Percentiles rank a stretch among this genome's conserved stretches.
These are phyloP conservation scores for Sitophilus oryzae DNA, from an alignment of 1,140 invertebrate species.

Conservation along the genomic window DNA sequence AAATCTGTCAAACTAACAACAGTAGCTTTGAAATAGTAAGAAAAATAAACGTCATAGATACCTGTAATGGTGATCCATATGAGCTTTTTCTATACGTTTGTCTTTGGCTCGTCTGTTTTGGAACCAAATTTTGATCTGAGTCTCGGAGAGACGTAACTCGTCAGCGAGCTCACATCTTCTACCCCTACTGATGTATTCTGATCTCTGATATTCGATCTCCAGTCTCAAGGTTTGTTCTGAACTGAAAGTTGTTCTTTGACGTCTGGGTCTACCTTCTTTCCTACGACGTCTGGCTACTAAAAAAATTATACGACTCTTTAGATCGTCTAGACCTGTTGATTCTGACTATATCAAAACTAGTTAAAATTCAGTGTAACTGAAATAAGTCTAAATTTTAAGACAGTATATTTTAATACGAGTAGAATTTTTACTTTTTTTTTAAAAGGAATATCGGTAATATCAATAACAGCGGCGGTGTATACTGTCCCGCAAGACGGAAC, in stretches of 20 bases:
- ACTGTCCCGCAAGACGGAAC: neutral
- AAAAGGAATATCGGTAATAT: neutral
- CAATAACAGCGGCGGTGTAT: neutral
- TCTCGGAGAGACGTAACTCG: conserved; percentile 77
- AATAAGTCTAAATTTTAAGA: too few relatives aligned
- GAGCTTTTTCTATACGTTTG: conserved; percentile 92
- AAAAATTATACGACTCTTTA: conserved; percentile 26
- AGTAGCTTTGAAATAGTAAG: neutral
- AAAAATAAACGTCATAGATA: conserved; percentile 40
- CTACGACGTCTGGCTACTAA: conserved; percentile 77
- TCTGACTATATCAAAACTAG: neutral
- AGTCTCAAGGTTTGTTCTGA: conserved; percentile 85
- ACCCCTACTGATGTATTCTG: conserved; percentile 86
- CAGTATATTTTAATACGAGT: too few relatives aligned
- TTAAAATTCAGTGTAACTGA: neutral
- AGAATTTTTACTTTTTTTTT: too few relatives aligned
- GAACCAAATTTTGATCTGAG: conserved; percentile 96
- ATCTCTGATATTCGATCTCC: conserved; percentile 83
- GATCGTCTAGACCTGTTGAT: neutral
- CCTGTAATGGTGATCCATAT: conserved; percentile 91
- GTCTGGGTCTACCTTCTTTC: conserved; percentile 75
- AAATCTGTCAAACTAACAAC: too few relatives aligned
- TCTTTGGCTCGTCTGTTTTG: conserved; percentile 94
- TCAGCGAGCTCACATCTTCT: conserved; percentile 82
- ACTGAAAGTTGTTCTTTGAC: conserved; percentile 91